phyloP scores from a whole-genome alignment of 2,888 invertebrate genomes.

The Mechanitis mazaeus region DNA sequence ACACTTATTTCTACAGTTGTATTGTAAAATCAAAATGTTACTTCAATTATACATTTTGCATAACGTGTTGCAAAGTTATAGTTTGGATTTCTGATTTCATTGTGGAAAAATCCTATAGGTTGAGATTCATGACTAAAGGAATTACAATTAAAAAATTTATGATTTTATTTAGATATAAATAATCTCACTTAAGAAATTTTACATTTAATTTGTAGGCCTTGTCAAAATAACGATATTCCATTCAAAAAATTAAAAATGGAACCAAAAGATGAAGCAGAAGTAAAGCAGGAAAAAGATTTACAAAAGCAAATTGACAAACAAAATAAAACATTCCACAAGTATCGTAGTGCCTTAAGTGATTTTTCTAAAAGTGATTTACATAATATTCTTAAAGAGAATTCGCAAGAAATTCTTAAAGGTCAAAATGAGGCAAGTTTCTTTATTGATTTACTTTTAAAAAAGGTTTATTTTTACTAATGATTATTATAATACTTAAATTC shows the following conservation, averaged over 20 bases:
- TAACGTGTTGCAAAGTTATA: too few species aligned
- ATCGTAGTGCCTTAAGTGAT: conserved; percentile 50
- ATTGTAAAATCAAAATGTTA: too few species aligned
- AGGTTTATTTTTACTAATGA: too few species aligned
- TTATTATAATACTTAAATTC: background rate
- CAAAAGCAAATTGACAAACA: conserved; percentile 82
- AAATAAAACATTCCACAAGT: conserved; percentile 75
- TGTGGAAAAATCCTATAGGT: too few species aligned
- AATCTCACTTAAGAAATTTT: conserved; percentile 15
- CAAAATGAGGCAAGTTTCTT: conserved; percentile 76
- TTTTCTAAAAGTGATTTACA: conserved; percentile 79
- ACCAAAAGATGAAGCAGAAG: conserved; percentile 71
- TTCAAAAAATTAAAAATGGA: conserved; percentile 84
- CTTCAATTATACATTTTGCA: too few species aligned
- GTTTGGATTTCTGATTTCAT: too few species aligned
- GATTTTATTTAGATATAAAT: too few species aligned
- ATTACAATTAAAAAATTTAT: too few species aligned
- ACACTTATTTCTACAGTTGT: too few species aligned
- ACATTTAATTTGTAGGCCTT: conserved; percentile 36
- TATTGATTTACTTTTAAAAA: background rate
- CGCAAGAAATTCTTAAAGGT: conserved; percentile 81
- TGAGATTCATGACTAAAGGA: too few species aligned
- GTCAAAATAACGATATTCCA: conserved; percentile 73
- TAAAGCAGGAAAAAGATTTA: conserved; percentile 67
- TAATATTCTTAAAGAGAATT: conserved; percentile 82